Percentiles rank a stretch among this genome's conserved stretches.
Evolutionary conservation across 2,888 invertebrate genomes (phyloP).

Genomic region (Fragum whitleyi): DNA sequence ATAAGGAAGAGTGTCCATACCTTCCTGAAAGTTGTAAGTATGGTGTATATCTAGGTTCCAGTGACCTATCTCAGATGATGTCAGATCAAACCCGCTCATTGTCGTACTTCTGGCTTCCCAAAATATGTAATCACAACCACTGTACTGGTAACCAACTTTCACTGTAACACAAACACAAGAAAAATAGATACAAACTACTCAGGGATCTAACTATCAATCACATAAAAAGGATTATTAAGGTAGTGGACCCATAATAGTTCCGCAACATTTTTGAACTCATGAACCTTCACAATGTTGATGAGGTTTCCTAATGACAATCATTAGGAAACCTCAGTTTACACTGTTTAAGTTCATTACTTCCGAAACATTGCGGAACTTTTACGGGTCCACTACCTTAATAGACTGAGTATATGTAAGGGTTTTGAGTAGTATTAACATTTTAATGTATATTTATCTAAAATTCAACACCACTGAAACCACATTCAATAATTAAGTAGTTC

Average conservation of each 20-base stretch:
- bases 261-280: no score
- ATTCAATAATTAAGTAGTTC: no score
- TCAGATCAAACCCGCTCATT: slow-evolving; percentile 97
- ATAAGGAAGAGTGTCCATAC: slow-evolving; percentile 86
- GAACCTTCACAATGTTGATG: no score
- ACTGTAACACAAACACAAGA: slow-evolving; percentile 81
- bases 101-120: slow-evolving; percentile 98
- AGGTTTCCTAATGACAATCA: no score
- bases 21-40: slow-evolving; percentile 99
- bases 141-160: slow-evolving; percentile 96
- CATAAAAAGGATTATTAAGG: neutral
- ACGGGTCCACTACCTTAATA: no score
- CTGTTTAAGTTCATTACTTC: no score
- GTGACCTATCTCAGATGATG: slow-evolving; percentile 98
- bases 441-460: no score
- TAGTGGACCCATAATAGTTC: no score
- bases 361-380: no score
- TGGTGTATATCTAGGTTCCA: slow-evolving; percentile 99
- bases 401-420: neutral
- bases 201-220: neutral
- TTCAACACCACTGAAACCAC: no score
- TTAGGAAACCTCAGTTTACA: no score
- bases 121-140: slow-evolving; percentile 92
- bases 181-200: neutral
- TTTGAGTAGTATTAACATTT: neutral